phyloP scores from a whole-genome alignment of 30 jellyfish, hydroid and myxozoan genomes.

The Aurelia aurita complex sp. Pacific region DNA sequence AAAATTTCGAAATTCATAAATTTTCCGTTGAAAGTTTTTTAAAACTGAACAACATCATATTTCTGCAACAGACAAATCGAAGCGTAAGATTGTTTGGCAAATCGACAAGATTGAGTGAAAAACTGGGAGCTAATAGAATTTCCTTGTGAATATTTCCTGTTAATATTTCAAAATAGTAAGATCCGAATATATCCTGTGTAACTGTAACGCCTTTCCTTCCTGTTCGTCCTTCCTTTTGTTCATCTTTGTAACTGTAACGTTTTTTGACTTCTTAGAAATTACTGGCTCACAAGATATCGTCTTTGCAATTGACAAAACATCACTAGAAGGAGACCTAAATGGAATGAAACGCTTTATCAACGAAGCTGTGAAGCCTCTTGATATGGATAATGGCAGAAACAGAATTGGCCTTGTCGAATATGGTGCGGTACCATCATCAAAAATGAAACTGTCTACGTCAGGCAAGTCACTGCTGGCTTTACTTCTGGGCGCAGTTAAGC shows the following conservation, averaged over 20 bases:
- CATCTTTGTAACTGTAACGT: neutral
- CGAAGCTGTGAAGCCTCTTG: constrained; percentile 25
- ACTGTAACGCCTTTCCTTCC: neutral
- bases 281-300: constrained; percentile 48
- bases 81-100: too few relatives aligned
- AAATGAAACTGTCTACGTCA: constrained; percentile 18
- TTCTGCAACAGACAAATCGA: too few relatives aligned
- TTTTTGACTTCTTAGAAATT: constrained; percentile 20
- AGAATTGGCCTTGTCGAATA: constrained; percentile 46
- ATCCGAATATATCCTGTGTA: neutral
- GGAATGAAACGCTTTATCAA: constrained; percentile 31
- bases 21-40: too few relatives aligned
- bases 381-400: neutral
- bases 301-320: constrained; percentile 51
- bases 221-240: too few relatives aligned
- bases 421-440: constrained; percentile 9
- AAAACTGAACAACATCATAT: too few relatives aligned
- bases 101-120: too few relatives aligned
- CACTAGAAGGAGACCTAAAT: constrained; percentile 8
- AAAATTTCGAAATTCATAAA: too few relatives aligned
- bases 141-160: too few relatives aligned
- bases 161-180: too few relatives aligned
- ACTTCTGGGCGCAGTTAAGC: constrained; percentile 13
- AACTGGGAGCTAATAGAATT: too few relatives aligned
- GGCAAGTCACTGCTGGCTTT: constrained; percentile 2